Base-by-base conservation (phyloP, 2,113 vertebrate genomes). In the Oceanodroma tethys region DNA sequence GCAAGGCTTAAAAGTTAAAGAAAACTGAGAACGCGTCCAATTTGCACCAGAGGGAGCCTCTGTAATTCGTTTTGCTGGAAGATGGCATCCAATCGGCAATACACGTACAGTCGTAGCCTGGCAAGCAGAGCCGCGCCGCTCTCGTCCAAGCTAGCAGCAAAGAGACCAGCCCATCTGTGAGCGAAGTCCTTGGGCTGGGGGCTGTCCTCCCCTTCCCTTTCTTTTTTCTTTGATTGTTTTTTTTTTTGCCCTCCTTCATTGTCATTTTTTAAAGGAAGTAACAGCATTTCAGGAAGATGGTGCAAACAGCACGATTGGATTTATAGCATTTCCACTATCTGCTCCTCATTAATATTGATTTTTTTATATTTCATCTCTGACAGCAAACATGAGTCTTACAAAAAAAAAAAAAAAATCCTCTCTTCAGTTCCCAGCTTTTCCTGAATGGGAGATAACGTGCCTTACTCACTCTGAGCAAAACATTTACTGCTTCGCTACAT, bases 341-440 rank as follows among this genome's bases (percentile, higher is more conserved):
- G 78, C 66, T 78, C 93, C 94, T 93, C 63, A 88, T 80, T 76
- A 95, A 91, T 96, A 95, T 92, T 91, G 76, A 93, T 93, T 89
- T 88, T 93, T 88, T 56, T 19, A 52, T 90, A 84, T 93, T 94
- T 97, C 52, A 80, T 56, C 75, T 82, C 70, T 92, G 87, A 86
- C 59, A 70, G 70, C 16, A 82, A 90, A 81, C 45, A 55, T 30
- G 73, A 60, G 7, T 86, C 42, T 76, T 52, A 66, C 13, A 0
- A 9, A 29, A 50, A 87, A 56, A 63, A 34, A 70, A 47, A 18
- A 60, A 20, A 17, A 67, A 36, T 36, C 34, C 53, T 66, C 23
- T 88, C 26, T 88, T 67, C 59, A n/a, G 13, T 91, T 92, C 47
- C 22, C 40, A 47, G 60, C 47, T 89, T 92, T 94, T 86, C 52